phyloP scores from a whole-genome alignment of 2,113 vertebrate species.

The Anolis sagrei region DNA sequence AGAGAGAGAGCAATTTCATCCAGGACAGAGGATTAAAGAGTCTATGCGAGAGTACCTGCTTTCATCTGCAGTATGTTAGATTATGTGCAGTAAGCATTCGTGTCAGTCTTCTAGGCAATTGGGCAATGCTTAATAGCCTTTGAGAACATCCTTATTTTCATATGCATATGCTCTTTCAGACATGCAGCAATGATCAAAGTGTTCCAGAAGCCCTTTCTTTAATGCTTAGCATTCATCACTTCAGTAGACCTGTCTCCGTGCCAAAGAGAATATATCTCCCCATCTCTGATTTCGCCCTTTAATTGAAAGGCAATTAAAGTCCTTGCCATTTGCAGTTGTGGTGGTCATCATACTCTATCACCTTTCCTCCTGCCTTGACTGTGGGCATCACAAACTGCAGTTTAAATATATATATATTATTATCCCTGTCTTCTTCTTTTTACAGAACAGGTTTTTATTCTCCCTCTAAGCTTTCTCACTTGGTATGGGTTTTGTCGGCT shows the following conservation, averaged over 20 bases:
- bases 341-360: not conserved
- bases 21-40: not conserved
- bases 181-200: not conserved
- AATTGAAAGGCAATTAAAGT: constrained; percentile 29
- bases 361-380: constrained; percentile 2
- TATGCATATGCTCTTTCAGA: not conserved
- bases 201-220: not conserved
- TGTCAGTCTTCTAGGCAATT: not conserved
- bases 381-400: not conserved
- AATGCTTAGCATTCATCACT: not conserved
- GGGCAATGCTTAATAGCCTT: not conserved
- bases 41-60: too few relatives aligned
- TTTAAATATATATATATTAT: not conserved
- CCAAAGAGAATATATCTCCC: not conserved
- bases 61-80: not conserved
- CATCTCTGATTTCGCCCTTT: constrained; percentile 7
- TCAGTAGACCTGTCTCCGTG: not conserved
- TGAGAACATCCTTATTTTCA: not conserved
- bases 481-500: not conserved
- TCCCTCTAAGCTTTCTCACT: not conserved
- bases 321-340: not conserved
- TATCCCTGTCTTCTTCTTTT: not conserved
- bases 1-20: not conserved
- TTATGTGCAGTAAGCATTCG: not conserved
- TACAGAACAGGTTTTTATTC: not conserved